Evolutionary conservation across 2,888 invertebrate genomes (phyloP), one percentile per base, ranked within the genome.

Genomic region (Xylophagus ater): DNA sequence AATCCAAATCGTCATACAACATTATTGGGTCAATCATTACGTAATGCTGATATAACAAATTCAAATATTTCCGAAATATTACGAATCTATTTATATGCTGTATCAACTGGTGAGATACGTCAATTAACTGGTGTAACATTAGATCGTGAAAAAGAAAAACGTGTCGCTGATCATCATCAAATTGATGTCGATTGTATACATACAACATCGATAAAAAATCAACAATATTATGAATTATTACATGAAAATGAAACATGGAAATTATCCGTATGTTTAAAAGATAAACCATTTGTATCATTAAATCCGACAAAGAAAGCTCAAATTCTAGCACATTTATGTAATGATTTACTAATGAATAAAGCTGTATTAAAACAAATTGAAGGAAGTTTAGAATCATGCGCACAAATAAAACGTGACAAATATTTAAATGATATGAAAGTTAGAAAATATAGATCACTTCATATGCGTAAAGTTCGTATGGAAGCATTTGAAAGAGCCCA

Each of bases 381-480:
- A 55, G 78, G 74, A 20, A 81, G 83, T 43, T 70, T 96, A 34
- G 94, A 96, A 48, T 81, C 79, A 37, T 83, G 87, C 46, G 82
- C 82, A 46, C 87, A 84, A 53, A 72, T 88, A 50, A 81, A 83
- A 58, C 84, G 90, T 54, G 94, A 96, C 56, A 78, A 92, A 51
- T 94, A 93, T 73, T 73, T 90, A 43, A 72, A 92, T 53, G 96
- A 96, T 57, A 87, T 87, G 56, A 89, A 92, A 69, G 80, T 94
- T 32, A 73, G 93, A 58, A 90, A 90, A 80, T 88, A 66, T 66
- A 81, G 74, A 44, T 59, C 60, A 14, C 48, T 85, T 33, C 82
- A 86, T 49, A 78, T 78, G 53, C 70, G 84, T 23, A 87, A 85
- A 59, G 67, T 79, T 0, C 72, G 86, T 40, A 70, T 80, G 40